Percentiles rank a stretch among this genome's conserved stretches.
Conservation (phyloP, 2,888 invertebrate species). For the Hyles lineata region DNA sequence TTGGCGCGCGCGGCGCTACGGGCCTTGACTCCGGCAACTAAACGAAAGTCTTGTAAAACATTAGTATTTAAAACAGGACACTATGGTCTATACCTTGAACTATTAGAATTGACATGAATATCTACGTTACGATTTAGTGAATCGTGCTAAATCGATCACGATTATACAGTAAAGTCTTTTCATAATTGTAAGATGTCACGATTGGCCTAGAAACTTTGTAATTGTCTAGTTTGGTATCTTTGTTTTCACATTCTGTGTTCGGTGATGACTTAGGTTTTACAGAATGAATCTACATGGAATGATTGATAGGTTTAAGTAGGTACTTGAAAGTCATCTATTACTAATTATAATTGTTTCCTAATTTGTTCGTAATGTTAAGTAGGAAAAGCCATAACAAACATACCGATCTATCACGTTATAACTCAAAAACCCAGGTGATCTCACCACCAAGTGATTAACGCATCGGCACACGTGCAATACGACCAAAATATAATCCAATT, state of each 20-base stretch:
- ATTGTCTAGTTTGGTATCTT: not conserved
- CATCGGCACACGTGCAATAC: not conserved
- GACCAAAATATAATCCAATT: not conserved
- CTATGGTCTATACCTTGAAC: not conserved
- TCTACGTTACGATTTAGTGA: constrained; percentile 16
- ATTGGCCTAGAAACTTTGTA: not conserved
- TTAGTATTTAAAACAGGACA: constrained; percentile 1
- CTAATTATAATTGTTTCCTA: not conserved
- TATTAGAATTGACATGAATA: constrained; percentile 20
- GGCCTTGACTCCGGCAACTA: constrained; percentile 25
- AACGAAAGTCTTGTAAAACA: constrained; percentile 22
- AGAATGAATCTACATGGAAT: not conserved
- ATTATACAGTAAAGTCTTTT: constrained; percentile 9
- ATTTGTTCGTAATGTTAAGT: no score
- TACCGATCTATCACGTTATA: not conserved
- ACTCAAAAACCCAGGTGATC: not conserved
- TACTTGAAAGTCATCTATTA: not conserved
- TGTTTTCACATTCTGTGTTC: not conserved
- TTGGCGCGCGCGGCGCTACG: constrained; percentile 13
- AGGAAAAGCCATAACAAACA: not conserved
- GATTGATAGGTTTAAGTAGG: not conserved
- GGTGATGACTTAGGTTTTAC: no score
- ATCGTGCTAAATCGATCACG: not conserved
- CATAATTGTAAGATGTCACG: not conserved
- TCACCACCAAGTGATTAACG: not conserved